Base-by-base conservation (phyloP, 1,140 invertebrate species). In the Protaetia brevitarsis region DNA sequence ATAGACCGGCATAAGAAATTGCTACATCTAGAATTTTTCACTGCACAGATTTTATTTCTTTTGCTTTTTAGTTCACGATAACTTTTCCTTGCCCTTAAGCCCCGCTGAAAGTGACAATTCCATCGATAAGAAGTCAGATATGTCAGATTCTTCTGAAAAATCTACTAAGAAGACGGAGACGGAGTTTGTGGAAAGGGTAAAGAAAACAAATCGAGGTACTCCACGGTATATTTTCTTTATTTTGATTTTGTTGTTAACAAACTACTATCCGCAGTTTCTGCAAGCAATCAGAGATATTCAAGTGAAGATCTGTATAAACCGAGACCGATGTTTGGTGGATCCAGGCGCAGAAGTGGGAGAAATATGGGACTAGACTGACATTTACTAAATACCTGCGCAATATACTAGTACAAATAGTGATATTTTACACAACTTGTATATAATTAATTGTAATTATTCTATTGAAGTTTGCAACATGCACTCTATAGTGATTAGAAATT, bases 271-370 rank as follows among this genome's bases (percentile, higher is more conserved):
- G n/a, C n/a, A n/a, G n/a, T n/a, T n/a, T n/a, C n/a, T n/a, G n/a
- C n/a, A n/a, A n/a, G n/a, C n/a, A n/a, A n/a, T n/a, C n/a, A n/a
- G n/a, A 82, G 85, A 64, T 88, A 88, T 70, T 83, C 83, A 34
- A 87, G 83, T 69, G 85, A 87, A 73, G 87, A 88, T 80, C 77
- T 88, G 64, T 88, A 88, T 77, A 88, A 88, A 76, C 87, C 87
- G 63, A 80, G 87, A 69, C 84, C 84, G 31, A 62, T 69, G 7
- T 72, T 86, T 26, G 68, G 75, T 60, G 74, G 77, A 57, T 67
- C 70, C 10, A 72, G 72, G 21, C 69, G 72, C 30, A 72, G 70
- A 68, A 65, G 64, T 60, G 59, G 37, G 21, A 70, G 66, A 68
- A 69, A 67, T 59, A 13, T 21, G 36, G 63, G 61, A 3, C 31